Percentiles rank a stretch among this genome's conserved stretches.
These are phyloP conservation scores for Phalacrocorax aristotelis DNA, from an alignment of 2,113 vertebrate species.

Conservation along the genomic window DNA sequence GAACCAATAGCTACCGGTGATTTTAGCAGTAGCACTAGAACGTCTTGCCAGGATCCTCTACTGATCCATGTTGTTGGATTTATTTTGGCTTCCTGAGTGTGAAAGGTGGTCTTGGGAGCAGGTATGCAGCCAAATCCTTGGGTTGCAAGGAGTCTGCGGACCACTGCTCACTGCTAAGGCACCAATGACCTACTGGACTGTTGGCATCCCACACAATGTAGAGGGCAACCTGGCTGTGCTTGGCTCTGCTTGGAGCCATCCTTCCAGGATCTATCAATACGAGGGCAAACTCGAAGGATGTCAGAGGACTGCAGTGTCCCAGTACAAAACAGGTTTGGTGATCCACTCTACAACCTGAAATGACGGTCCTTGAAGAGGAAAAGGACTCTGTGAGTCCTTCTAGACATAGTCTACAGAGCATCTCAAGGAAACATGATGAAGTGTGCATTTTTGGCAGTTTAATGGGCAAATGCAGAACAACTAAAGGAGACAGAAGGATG, in stretches of 20 bases:
- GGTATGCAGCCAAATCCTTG: background rate
- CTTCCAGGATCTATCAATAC: background rate
- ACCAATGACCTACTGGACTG: accelerated
- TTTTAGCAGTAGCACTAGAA: background rate
- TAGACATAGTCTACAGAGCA: background rate
- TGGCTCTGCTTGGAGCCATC: background rate
- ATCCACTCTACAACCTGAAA: background rate
- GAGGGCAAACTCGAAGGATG: background rate
- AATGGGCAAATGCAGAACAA: background rate
- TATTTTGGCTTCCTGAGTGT: background rate
- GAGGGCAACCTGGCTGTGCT: background rate
- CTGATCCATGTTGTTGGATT: background rate
- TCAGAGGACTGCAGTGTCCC: background rate
- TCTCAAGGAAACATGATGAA: background rate
- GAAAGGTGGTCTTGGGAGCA: background rate
- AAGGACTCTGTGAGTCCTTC: background rate
- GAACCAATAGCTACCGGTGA: background rate
- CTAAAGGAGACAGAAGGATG: background rate
- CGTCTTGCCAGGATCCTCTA: background rate
- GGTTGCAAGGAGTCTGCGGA: background rate
- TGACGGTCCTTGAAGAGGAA: background rate
- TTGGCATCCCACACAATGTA: background rate
- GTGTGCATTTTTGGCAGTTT: background rate
- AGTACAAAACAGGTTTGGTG: background rate
- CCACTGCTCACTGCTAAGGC: background rate